Base-by-base conservation (phyloP, 2,113 vertebrate species). In the Rhegmatorhina hoffmannsi region DNA sequence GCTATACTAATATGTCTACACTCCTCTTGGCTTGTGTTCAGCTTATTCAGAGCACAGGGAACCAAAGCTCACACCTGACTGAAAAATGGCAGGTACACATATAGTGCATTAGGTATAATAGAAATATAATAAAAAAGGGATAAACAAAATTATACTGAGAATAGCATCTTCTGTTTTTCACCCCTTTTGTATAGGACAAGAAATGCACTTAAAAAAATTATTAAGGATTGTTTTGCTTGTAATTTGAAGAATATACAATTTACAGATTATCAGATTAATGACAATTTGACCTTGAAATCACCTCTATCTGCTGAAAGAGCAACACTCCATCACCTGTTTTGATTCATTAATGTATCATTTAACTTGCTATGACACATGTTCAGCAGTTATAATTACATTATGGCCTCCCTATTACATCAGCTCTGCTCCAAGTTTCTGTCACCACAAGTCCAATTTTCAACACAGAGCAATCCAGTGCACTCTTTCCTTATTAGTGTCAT, bases 401-500 rank as follows among this genome's bases (percentile, higher is more conserved):
- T 92, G 93, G 97, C 89, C 96, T 97, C 96, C 97, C 97, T 97
- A 98, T 98, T 98, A 97, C 98, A 98, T 98, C 98, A 98, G 97
- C 97, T 97, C 91, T 84, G 97, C 98, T 98, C 98, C 98, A 98
- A 97, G 97, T 98, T 97, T 98, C 98, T 98, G 97, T 98, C 98
- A 98, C 98, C 97, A 94, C 96, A 97, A 97, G 97, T 98, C 97
- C 97, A 98, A 98, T 97, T 98, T 98, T 98, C 98, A 98, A 95
- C 97, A 96, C 90, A 96, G 97, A 97, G 97, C 97, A 97, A 98
- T 98, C 98, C 98, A 97, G 97, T 93, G 98, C 97, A 97, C 97
- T 98, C 97, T 98, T 98, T 98, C 97, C 98, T 98, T 98, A 98
- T 98, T 98, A 98, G 98, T 98, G 98, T 98, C 98, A 98, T 98